These are phyloP conservation scores for Stenodera caucasica DNA, from an alignment of 2,888 invertebrate species.

Conservation along the genomic window DNA sequence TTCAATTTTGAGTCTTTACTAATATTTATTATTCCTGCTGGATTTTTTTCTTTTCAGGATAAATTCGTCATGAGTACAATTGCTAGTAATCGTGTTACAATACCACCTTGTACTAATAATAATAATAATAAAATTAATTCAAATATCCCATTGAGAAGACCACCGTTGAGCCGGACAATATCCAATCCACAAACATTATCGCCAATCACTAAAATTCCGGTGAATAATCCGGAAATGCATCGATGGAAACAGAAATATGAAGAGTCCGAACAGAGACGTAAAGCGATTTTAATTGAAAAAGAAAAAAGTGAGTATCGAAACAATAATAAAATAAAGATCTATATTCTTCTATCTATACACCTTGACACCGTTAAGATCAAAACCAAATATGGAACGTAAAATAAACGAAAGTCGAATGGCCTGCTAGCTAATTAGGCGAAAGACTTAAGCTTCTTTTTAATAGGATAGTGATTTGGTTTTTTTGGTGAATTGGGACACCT, in stretches of 20 bases:
- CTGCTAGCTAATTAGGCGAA: not conserved
- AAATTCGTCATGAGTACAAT: not conserved
- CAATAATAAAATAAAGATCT: too few species aligned
- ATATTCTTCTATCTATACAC: not conserved
- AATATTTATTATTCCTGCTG: not conserved
- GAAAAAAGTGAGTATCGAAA: slow-evolving; percentile 67
- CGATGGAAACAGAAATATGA: slow-evolving; percentile 73
- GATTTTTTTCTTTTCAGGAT: not conserved
- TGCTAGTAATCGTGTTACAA: slow-evolving; percentile 7
- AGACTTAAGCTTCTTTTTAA: too few species aligned
- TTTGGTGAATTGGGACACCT: not conserved
- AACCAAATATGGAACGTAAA: not conserved
- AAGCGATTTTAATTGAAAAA: slow-evolving; percentile 66
- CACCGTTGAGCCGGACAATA: slow-evolving; percentile 34
- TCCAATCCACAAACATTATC: slow-evolving; percentile 32
- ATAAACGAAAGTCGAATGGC: not conserved
- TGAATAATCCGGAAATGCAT: slow-evolving; percentile 53
- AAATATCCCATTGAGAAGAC: slow-evolving; percentile 49
- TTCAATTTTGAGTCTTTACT: not conserved
- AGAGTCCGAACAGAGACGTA: slow-evolving; percentile 70
- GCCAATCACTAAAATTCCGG: slow-evolving; percentile 36
- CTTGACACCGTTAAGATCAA: not conserved
- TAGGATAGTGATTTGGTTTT: not conserved
- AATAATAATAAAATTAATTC: slow-evolving; percentile 34
- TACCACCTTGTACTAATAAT: slow-evolving; percentile 12